A percentile compares a stretch with the other conserved stretches of the same genome.
These are phyloP conservation scores for Rhea pennata DNA, from an alignment of 2,113 vertebrate genomes.

Conservation along the genomic window DNA sequence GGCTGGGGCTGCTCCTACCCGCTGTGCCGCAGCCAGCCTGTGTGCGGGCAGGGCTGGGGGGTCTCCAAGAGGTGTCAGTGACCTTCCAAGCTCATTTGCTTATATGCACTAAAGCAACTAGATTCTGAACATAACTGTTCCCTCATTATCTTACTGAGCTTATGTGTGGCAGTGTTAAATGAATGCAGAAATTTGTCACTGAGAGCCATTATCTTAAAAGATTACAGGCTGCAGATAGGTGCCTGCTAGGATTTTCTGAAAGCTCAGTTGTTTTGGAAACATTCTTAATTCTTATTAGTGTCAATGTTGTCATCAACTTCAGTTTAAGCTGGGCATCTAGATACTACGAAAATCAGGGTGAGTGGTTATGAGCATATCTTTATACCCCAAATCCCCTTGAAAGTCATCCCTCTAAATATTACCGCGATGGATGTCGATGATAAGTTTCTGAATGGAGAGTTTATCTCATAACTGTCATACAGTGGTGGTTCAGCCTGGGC, in stretches of 20 bases:
- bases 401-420: background rate
- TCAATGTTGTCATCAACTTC: background rate
- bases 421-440: rapidly evolving
- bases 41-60: background rate
- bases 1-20: background rate
- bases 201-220: background rate
- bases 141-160: background rate
- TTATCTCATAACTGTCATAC: background rate
- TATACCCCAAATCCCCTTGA: too few species aligned
- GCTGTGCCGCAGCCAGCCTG: background rate
- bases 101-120: background rate
- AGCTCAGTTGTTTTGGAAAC: background rate
- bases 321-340: background rate
- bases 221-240: background rate
- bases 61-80: background rate
- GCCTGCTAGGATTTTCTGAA: background rate
- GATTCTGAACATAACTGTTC: background rate
- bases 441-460: background rate
- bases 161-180: background rate
- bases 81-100: background rate
- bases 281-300: background rate
- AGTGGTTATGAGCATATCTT: background rate
- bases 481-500: too few species aligned
- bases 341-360: background rate
- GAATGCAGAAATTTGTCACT: background rate